phyloP scores from a whole-genome alignment of 2,113 vertebrate genomes.

The Castor canadensis region DNA sequence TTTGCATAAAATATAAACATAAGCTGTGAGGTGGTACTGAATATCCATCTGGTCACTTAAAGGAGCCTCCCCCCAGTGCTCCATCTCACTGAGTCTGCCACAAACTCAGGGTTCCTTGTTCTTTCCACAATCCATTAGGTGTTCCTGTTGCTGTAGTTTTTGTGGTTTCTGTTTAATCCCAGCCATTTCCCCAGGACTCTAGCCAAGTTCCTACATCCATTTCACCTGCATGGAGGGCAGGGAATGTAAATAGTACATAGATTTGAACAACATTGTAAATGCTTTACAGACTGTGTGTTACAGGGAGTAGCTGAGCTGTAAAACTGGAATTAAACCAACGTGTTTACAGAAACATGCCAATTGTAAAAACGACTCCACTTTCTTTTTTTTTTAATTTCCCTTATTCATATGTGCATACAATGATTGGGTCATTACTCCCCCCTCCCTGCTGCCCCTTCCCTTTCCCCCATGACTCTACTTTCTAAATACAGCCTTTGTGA shows the following conservation, averaged over 20 bases:
- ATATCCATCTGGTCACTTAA: background rate
- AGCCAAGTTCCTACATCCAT: constrained; percentile 60
- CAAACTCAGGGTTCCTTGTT: background rate
- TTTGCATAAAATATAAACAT: background rate
- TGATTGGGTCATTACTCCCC: too few relatives aligned
- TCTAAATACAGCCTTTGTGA: constrained; percentile 50
- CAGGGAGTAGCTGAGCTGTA: constrained; percentile 62
- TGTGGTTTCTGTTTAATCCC: constrained; percentile 63
- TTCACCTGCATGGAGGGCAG: constrained; percentile 59
- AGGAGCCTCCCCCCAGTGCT: background rate
- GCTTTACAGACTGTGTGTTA: constrained; percentile 68
- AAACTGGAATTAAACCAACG: constrained; percentile 68
- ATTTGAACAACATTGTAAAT: constrained; percentile 68
- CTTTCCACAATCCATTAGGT: background rate
- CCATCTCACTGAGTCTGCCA: background rate
- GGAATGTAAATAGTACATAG: constrained; percentile 62
- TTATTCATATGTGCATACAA: too few relatives aligned
- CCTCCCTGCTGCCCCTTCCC: too few relatives aligned
- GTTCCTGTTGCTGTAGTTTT: constrained; percentile 8
- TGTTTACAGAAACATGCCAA: constrained; percentile 70
- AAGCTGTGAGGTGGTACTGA: background rate
- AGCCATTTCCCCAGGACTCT: constrained; percentile 55
- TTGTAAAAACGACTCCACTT: constrained; percentile 65
- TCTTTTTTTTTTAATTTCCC: too few relatives aligned
- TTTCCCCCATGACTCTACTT: too few relatives aligned